Evolutionary conservation across 2,113 vertebrate species (phyloP), one percentile per base, ranked within the genome.

Genomic region (Ceuthmochares aereus): DNA sequence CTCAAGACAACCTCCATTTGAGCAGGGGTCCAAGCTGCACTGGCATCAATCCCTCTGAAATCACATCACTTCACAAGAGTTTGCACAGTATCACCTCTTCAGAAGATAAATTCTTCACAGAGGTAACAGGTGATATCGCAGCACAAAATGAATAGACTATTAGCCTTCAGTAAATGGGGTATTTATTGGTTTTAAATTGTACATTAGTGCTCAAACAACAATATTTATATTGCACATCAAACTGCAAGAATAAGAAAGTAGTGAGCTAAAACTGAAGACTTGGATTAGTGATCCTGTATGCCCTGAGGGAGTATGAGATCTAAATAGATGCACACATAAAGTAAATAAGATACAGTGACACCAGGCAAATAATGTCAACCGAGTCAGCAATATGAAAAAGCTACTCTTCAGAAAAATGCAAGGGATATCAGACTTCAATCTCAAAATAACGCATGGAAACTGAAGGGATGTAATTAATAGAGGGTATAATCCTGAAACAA

Each of bases 181-280:
- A 93, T 87, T 97, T 92, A 95, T 87, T 84, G 92, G 11, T 90
- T 96, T 92, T 89, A 90, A 90, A 90, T 56, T 5, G 37, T 78
- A 72, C 91, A 47, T 93, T 86, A 95, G 51, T 7, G 47, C 52
- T 86, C 20, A 36, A 84, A 68, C 51, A 87, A 56, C 68, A 55
- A n/a, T 84, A 92, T 84, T 95, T 87, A 67, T 25, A 59, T 20
- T 49, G 42, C 76, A 72, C 60, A 87, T 87, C 49, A 84, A 90
- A 89, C 68, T 34, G 51, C 36, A 75, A 34, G 68, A 77, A 34
- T 3, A 58, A 58, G 62, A 18, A 72, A 85, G 59, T 20, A 43
- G 55, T 6, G 72, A 93, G 79, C 68, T 90, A 67, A 63, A 95
- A 78, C 34, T 47, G 56, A 95, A 52, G 60, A 15, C 32, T 55